A percentile compares a stretch with the other conserved stretches of the same genome.
phyloP scores from a whole-genome alignment of 2,888 invertebrate genomes.

The Ochlodes sylvanus region DNA sequence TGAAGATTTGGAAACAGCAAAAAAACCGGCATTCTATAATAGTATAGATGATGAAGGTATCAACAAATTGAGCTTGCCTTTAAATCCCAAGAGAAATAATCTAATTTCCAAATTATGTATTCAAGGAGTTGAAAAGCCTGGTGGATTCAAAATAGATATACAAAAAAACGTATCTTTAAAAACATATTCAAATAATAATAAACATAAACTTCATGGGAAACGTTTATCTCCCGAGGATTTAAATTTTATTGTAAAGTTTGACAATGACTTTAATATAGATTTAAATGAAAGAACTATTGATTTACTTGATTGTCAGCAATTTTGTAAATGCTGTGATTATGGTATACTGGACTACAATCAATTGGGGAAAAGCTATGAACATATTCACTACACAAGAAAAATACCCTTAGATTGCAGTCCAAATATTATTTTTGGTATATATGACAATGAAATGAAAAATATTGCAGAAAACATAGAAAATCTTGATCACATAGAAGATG shows the following conservation, averaged over 20 bases:
- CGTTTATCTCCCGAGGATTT: background rate
- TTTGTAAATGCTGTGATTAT: constrained; percentile 72
- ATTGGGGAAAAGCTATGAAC: constrained; percentile 56
- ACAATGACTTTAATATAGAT: constrained; percentile 2
- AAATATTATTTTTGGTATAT: constrained; percentile 62
- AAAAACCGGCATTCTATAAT: background rate
- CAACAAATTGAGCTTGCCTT: background rate
- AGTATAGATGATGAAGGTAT: constrained; percentile 20
- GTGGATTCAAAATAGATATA: constrained; percentile 50
- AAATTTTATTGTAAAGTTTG: background rate
- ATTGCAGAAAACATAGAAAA: constrained; percentile 6
- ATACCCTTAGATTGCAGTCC: constrained; percentile 49
- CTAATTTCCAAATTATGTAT: constrained; percentile 62
- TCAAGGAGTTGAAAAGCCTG: constrained; percentile 73
- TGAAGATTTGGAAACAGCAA: background rate
- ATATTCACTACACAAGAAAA: constrained; percentile 67
- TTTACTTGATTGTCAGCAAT: constrained; percentile 41
- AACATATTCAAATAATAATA: constrained; percentile 57
- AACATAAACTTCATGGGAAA: constrained; percentile 20
- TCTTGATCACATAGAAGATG: constrained; percentile 5
- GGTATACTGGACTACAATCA: constrained; percentile 60
- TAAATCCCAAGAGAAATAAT: constrained; percentile 38
- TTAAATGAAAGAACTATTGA: background rate
- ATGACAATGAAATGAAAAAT: constrained; percentile 46
- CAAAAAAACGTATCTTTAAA: constrained; percentile 44